These are phyloP conservation scores for Ichneumon xanthorius DNA, from an alignment of 2,888 invertebrate genomes.

Conservation along the genomic window DNA sequence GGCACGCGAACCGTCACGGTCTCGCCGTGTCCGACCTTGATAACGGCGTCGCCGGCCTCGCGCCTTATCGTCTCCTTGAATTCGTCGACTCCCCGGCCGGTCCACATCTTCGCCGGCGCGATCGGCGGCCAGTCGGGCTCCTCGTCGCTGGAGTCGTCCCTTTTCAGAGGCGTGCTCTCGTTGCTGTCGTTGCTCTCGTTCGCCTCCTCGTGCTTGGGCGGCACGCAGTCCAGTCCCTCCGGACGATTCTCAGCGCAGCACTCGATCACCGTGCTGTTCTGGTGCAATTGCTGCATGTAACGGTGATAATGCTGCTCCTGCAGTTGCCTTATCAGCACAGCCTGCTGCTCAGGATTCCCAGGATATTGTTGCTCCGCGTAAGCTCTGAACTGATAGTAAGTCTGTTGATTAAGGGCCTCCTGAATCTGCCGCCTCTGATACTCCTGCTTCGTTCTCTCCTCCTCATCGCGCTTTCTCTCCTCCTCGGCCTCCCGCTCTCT, in stretches of 20 bases:
- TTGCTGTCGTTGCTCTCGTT: slow-evolving; percentile 78
- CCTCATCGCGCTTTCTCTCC: slow-evolving; percentile 86
- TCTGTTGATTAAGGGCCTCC: slow-evolving; percentile 98
- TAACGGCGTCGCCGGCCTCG: slow-evolving; percentile 94
- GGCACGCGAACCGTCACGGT: slow-evolving; percentile 98
- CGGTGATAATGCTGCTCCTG: slow-evolving; percentile 99
- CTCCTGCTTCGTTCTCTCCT: slow-evolving; percentile 88
- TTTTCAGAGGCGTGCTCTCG: slow-evolving; percentile 73
- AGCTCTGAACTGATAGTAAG: slow-evolving; percentile 94
- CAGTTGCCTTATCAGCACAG: slow-evolving; percentile 95
- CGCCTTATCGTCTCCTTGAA: slow-evolving; percentile 95
- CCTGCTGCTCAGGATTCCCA: slow-evolving; percentile 95
- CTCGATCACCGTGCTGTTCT: slow-evolving; percentile 81
- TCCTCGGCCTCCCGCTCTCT: slow-evolving; percentile 85
- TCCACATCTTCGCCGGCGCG: slow-evolving; percentile 97
- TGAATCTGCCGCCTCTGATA: slow-evolving; percentile 93
- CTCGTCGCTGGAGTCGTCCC: slow-evolving; percentile 77
- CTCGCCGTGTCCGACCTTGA: slow-evolving; percentile 98
- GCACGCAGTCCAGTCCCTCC: slow-evolving; percentile 68
- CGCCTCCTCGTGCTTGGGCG: slow-evolving; percentile 78
- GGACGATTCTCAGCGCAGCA: slow-evolving; percentile 70
- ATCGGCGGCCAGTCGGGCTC: slow-evolving; percentile 85
- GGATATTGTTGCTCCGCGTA: slow-evolving; percentile 98
- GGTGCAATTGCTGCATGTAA: slow-evolving; percentile 97
- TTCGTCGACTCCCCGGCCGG: slow-evolving; percentile 93